These are phyloP conservation scores for Sesia apiformis DNA, from an alignment of 2,888 invertebrate genomes.

Conservation along the genomic window DNA sequence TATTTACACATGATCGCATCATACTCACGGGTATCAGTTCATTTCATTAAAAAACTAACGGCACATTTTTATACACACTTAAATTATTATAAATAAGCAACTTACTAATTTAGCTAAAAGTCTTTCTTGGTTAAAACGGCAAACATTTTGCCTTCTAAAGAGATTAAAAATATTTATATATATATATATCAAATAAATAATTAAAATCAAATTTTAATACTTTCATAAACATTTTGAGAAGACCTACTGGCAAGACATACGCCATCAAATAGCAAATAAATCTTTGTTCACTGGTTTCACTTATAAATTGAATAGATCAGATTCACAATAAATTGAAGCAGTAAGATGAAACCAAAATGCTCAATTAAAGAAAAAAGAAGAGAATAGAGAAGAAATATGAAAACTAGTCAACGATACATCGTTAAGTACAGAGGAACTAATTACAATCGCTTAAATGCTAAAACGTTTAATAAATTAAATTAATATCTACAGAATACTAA, in stretches of 20 bases:
- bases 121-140: slow-evolving; percentile 51
- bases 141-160: slow-evolving; percentile 1
- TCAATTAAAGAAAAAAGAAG: neutral
- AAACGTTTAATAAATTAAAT: slow-evolving; percentile 61
- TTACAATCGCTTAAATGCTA: slow-evolving; percentile 48
- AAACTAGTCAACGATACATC: slow-evolving; percentile 4
- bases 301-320: neutral
- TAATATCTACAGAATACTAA: slow-evolving; percentile 67
- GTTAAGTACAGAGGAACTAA: slow-evolving; percentile 51
- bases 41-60: slow-evolving; percentile 46
- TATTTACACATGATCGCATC: slow-evolving; percentile 24
- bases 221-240: neutral
- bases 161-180: slow-evolving; percentile 11
- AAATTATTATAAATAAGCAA: slow-evolving; percentile 46
- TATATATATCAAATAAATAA: slow-evolving; percentile 1
- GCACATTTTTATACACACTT: slow-evolving; percentile 38
- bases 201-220: neutral
- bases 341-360: neutral
- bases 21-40: slow-evolving; percentile 44
- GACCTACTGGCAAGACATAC: neutral
- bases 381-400: slow-evolving; percentile 1
- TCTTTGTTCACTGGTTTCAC: neutral
- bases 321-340: neutral
- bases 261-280: neutral
- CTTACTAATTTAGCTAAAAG: slow-evolving; percentile 54